phyloP scores from a whole-genome alignment of 2,113 vertebrate species.

The Clarias macrocephalus region DNA sequence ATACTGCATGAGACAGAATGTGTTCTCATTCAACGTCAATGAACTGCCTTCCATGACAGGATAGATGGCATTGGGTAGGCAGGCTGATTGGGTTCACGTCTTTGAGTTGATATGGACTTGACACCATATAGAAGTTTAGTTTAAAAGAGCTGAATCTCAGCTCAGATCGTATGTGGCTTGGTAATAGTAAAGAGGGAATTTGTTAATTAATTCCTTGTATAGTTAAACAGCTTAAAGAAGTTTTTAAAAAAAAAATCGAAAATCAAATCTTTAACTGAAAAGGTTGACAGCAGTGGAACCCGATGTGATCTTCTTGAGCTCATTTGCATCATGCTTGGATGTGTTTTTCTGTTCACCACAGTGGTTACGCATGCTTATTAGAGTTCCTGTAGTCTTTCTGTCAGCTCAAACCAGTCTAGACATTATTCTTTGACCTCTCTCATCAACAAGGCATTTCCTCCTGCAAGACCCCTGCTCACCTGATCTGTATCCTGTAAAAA shows the following conservation, averaged over 20 bases:
- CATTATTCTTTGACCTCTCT: background rate
- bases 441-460: background rate
- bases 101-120: background rate
- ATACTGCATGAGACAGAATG: background rate
- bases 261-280: too few species aligned
- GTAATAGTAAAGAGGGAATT: background rate
- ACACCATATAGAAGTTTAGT: background rate
- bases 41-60: conserved; percentile 34
- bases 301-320: background rate
- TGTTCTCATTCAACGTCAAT: conserved; percentile 23
- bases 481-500: background rate
- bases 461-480: background rate
- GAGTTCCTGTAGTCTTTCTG: background rate
- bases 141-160: background rate
- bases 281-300: background rate
- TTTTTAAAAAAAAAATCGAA: too few species aligned
- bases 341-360: background rate
- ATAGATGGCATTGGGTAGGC: background rate
- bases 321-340: background rate
- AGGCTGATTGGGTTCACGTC: background rate
- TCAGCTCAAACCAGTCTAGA: background rate
- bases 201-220: background rate
- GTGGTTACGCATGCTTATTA: background rate
- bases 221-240: too few species aligned
- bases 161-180: background rate